These are phyloP conservation scores for Diplodus puntazzo DNA, from an alignment of 2,797 vertebrate genomes.

Conservation along the genomic window DNA sequence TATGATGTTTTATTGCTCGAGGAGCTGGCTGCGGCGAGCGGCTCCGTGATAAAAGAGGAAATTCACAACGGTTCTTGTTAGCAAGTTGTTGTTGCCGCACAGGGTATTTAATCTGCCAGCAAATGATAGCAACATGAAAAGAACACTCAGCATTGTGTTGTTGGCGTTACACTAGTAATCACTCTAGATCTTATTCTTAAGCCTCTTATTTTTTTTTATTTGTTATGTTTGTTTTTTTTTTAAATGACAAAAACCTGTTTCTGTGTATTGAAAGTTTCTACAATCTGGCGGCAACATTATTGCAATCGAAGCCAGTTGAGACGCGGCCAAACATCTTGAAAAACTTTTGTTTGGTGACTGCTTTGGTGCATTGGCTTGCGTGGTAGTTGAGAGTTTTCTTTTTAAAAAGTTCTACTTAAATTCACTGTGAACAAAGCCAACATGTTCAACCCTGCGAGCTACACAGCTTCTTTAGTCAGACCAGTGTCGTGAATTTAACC, in stretches of 20 bases:
- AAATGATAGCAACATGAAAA: conserved; percentile 24
- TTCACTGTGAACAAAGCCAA: neutral
- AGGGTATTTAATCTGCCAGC: conserved; percentile 27
- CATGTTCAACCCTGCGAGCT: no score
- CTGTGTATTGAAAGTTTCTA: neutral
- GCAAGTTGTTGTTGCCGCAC: conserved; percentile 14
- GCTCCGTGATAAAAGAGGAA: conserved; percentile 32
- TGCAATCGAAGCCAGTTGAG: neutral
- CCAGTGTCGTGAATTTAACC: no score
- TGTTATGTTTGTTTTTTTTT: neutral
- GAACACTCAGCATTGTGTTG: conserved; percentile 4
- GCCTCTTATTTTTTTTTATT: neutral
- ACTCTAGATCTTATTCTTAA: neutral
- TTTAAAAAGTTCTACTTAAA: neutral
- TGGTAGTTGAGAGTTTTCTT: neutral
- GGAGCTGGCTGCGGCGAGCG: conserved; percentile 31
- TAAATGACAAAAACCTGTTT: neutral
- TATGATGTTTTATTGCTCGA: conserved; percentile 10
- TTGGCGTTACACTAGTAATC: neutral
- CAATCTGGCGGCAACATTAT: neutral
- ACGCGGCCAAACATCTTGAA: neutral
- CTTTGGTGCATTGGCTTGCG: neutral
- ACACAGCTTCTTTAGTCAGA: no score
- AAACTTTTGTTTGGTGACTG: neutral
- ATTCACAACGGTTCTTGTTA: conserved; percentile 33